Conservation (phyloP, 2,797 vertebrate species). For the Aplochiton taeniatus region DNA sequence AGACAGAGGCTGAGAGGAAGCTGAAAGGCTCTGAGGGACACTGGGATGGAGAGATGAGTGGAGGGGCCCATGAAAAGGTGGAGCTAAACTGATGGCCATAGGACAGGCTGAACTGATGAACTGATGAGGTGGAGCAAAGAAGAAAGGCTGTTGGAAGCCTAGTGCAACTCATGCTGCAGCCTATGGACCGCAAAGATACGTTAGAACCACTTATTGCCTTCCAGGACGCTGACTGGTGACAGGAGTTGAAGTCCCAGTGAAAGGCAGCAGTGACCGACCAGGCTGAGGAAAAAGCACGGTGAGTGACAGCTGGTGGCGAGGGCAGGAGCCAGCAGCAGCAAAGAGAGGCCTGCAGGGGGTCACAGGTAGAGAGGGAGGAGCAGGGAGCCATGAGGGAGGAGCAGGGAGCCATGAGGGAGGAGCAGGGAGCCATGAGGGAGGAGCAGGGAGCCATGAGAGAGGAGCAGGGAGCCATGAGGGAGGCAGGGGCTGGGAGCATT, state of each 20-base stretch:
- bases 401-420: constrained; percentile 43
- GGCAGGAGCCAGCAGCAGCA: constrained; percentile 35
- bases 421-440: constrained; percentile 54
- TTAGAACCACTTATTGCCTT: too few species aligned
- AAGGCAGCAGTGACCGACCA: neutral
- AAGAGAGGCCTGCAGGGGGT: constrained; percentile 44
- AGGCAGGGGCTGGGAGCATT: constrained; percentile 12
- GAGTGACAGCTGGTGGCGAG: constrained; percentile 54
- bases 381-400: constrained; percentile 54
- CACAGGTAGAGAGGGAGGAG: constrained; percentile 39
- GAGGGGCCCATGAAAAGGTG: too few species aligned
- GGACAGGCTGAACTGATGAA: too few species aligned
- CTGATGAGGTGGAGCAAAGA: too few species aligned
- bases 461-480: constrained; percentile 41
- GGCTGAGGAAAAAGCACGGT: constrained; percentile 3
- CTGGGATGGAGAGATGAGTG: constrained; percentile 46
- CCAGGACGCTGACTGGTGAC: too few species aligned
- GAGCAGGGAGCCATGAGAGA: constrained; percentile 18
- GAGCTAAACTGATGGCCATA: too few species aligned
- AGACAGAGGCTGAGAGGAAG: constrained; percentile 37
- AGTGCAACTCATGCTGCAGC: too few species aligned
- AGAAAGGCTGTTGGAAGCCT: too few species aligned
- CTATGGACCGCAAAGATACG: too few species aligned
- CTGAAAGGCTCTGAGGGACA: neutral
- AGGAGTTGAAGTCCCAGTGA: too few species aligned